A percentile compares a stretch with the other conserved stretches of the same genome.
Evolutionary conservation across 2,797 vertebrate genomes (phyloP).

Genomic region (Cynodonichthys magdalenae): DNA sequence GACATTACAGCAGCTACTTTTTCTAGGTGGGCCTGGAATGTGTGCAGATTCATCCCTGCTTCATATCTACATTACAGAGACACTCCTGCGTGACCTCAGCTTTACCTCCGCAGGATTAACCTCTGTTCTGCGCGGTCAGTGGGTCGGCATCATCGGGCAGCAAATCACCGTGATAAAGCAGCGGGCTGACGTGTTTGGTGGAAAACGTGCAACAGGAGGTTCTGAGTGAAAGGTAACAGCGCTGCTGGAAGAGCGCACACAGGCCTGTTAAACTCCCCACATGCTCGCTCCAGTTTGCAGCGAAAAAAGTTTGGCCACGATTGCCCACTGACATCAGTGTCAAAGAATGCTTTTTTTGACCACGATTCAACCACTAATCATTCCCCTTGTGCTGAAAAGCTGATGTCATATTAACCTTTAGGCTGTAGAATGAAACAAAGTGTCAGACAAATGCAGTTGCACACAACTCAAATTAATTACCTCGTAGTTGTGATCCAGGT

Average conservation of each 20-base stretch:
- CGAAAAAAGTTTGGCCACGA: constrained; percentile 38
- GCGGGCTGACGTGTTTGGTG: constrained; percentile 13
- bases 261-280: constrained; percentile 19
- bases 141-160: constrained; percentile 32
- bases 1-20: constrained; percentile 39
- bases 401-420: constrained; percentile 35
- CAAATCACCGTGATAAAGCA: constrained; percentile 45
- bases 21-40: constrained; percentile 68
- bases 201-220: not conserved
- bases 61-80: constrained; percentile 56
- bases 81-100: constrained; percentile 51
- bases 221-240: constrained; percentile 12
- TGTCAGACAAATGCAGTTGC: constrained; percentile 6
- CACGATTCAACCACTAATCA: constrained; percentile 45
- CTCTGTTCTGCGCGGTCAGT: constrained; percentile 39
- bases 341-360: constrained; percentile 46
- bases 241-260: constrained; percentile 10
- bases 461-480: not conserved
- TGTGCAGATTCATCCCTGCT: constrained; percentile 38
- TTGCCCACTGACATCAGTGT: constrained; percentile 51
- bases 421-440: constrained; percentile 18
- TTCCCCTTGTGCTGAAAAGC: constrained; percentile 37
- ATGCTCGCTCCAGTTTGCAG: constrained; percentile 27
- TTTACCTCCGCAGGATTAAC: constrained; percentile 59
- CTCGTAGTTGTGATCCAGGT: not conserved